A percentile compares a stretch with the other conserved stretches of the same genome.
phyloP scores from a whole-genome alignment of 2,888 invertebrate species.

The Ornithoptera priamus region DNA sequence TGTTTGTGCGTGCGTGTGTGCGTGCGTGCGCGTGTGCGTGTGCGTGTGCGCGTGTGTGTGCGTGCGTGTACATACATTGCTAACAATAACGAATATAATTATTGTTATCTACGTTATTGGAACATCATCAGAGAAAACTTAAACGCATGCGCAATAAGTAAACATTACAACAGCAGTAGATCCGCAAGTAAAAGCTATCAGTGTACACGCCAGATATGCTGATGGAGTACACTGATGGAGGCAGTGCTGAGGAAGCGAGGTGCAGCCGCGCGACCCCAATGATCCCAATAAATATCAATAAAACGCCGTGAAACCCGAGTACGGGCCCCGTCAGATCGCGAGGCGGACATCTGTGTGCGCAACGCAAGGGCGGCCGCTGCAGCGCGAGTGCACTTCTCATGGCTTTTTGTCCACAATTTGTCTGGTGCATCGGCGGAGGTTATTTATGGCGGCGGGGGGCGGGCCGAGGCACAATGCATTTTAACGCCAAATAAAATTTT shows the following conservation, averaged over 20 bases:
- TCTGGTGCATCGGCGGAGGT: conserved; percentile 27
- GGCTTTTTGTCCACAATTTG: conserved; percentile 26
- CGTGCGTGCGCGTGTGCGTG: too few relatives aligned
- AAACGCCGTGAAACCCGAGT: neutral
- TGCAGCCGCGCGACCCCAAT: neutral
- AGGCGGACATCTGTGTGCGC: conserved; percentile 19
- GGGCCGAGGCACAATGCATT: conserved; percentile 39
- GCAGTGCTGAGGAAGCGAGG: neutral
- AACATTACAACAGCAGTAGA: too few relatives aligned
- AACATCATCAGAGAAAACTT: too few relatives aligned
- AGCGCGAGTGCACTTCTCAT: neutral
- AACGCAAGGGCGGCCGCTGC: neutral
- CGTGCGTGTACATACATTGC: too few relatives aligned
- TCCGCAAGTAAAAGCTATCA: too few relatives aligned
- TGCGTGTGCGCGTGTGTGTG: too few relatives aligned
- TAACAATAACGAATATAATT: too few relatives aligned
- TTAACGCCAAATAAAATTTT: conserved; percentile 43
- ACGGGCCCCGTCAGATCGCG: conserved; percentile 4
- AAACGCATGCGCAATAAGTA: too few relatives aligned
- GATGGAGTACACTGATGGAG: too few relatives aligned
- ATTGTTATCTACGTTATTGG: too few relatives aligned
- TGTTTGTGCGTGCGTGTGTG: too few relatives aligned
- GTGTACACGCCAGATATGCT: too few relatives aligned
- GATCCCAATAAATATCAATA: conserved; percentile 1
- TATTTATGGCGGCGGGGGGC: conserved; percentile 43